Base-by-base conservation (phyloP, 2,888 invertebrate species). In the Agrotis segetum region DNA sequence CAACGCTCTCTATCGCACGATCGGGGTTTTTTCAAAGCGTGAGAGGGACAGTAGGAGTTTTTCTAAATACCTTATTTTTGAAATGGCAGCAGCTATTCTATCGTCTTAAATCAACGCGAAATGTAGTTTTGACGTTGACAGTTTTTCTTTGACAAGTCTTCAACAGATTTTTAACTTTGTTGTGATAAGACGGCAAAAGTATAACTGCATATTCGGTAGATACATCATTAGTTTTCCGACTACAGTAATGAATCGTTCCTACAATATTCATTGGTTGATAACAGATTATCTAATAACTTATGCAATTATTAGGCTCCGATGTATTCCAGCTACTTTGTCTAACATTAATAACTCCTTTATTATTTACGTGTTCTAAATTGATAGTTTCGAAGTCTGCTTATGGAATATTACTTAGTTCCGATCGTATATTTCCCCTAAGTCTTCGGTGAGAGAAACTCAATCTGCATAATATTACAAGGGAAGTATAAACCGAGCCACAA, bases 201-300 rank as follows among this genome's bases (percentile, higher is more conserved):
- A 9, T 34, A 40, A 40, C 40, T 40, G 1, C 61, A 13, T 3
- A 21, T 4, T 19, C 5, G 7, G 29, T n/a, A 44, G 50, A 13
- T 65, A 19, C 21, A 47, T 34, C 21, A 17, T 14, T 56, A 17
- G 6, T 24, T 49, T 3, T 24, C 55, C 19, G 13, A 13, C 21
- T n/a, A 53, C 13, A 55, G 2, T 49, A 71, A 14, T 49, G 9
- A 56, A 40, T 47, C 2, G 14, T 9, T 17, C 47, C 17, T 69
- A 56, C 11, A 56, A 17, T 56, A 71, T 71, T 70, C 49, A 71
- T 71, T 49, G 40, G 16, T 17, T 40, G 24, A 24, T 70, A 9
- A 56, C 24, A 69, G 40, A 14, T n/a, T 70, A n/a, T 71, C 40
- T 71, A 19, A 49, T 71, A 71, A 71, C 55, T 70, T 49, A 69